Evolutionary conservation across 1,140 invertebrate genomes (phyloP).

Genomic region (Ruditapes philippinarum): DNA sequence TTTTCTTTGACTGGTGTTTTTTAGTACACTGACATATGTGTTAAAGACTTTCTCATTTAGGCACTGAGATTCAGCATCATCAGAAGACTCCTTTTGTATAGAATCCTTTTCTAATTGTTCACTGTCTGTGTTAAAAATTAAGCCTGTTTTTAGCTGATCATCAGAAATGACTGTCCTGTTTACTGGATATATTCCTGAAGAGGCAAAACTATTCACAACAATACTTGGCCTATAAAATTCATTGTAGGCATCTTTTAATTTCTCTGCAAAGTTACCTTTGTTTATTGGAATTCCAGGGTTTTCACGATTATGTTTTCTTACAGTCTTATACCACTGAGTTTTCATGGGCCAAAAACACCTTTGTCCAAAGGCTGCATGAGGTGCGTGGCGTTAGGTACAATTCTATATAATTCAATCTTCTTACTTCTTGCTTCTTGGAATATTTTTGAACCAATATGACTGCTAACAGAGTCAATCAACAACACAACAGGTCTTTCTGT

Average conservation of each 20-base stretch:
- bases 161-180: slow-evolving; percentile 32
- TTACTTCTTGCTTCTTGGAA: slow-evolving; percentile 21
- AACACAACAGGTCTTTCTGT: slow-evolving; percentile 62
- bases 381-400: slow-evolving; percentile 69
- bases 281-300: slow-evolving; percentile 49
- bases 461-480: slow-evolving; percentile 60
- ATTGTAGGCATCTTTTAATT: slow-evolving; percentile 63
- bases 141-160: slow-evolving; percentile 33
- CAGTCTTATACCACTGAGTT: slow-evolving; percentile 49
- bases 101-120: not conserved
- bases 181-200: slow-evolving; percentile 60
- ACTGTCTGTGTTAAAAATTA: not conserved
- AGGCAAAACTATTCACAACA: slow-evolving; percentile 62
- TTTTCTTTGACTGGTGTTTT: slow-evolving; percentile 31
- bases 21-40: slow-evolving; percentile 7
- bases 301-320: slow-evolving; percentile 54
- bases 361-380: slow-evolving; percentile 69
- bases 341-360: slow-evolving; percentile 64
- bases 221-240: slow-evolving; percentile 67
- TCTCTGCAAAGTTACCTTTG: slow-evolving; percentile 68
- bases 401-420: slow-evolving; percentile 61
- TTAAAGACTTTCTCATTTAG: not conserved
- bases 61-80: not conserved
- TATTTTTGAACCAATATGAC: not conserved
- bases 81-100: not conserved